Evolutionary conservation across 2,888 invertebrate species (phyloP), one percentile per base, ranked within the genome.

Genomic region (Priapulus caudatus): DNA sequence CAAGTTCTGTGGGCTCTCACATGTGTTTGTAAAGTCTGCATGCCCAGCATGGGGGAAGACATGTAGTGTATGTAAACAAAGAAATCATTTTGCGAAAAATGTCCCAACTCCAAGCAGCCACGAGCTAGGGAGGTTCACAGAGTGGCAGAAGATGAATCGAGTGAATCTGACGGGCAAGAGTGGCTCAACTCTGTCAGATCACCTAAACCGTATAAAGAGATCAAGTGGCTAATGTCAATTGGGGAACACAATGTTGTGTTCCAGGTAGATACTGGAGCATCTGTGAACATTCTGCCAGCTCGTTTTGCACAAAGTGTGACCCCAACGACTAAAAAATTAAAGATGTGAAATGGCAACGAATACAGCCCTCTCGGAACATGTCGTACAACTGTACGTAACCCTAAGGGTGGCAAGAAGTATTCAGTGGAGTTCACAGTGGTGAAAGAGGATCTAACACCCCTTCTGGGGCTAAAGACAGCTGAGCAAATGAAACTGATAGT

Each of bases 1-100:
- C 43, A 52, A 52, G 20, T 52, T 52, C 20, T 52, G 52, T 20
- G 51, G 51, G 3, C 15, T 43, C 15, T 10, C 20, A 4, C 52
- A 52, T 20, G 20, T 5, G 2, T 20, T 5, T 15, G 20, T 23
- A 20, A 53, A 52, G 45, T 16, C 22, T 19, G 18, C 10, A 52
- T 33, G 33, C 33, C 10, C 33, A 10, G 33, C 33, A 33, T 33
- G 33, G n/a, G 33, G 33, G n/a, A 33, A 33, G 33, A 33, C 33
- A 10, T 33, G 33, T 33, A 10, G 33, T 33, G n/a, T 10, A 33
- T 33, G 33, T 33, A n/a, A n/a, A 10, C 10, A n/a, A 10, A 33
- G 10, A 33, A 33, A 33, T 33, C 33, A 33, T 33, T 33, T 33
- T 33, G 33, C 10, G 33, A n/a, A n/a, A n/a, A n/a, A n/a, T n/a